Evolutionary conservation across 2,113 vertebrate genomes (phyloP), one percentile per base, ranked within the genome.

Genomic region (Struthio camelus): DNA sequence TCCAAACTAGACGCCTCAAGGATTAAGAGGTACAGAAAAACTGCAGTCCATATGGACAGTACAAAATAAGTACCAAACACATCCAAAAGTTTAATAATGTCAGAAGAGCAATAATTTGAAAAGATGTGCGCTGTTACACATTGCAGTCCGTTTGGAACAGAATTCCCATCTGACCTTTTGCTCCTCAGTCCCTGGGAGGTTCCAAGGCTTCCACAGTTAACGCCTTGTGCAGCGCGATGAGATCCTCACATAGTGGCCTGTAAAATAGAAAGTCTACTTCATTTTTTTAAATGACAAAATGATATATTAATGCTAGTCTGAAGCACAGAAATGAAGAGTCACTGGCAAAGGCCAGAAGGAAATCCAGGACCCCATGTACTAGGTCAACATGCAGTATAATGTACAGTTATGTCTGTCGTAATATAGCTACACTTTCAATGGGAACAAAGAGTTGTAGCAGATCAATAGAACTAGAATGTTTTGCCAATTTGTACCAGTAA

Each of bases 101-200:
- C 91, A 91, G 89, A 90, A 95, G 2, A 93, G 75, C 64, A 94
- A 54, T 89, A 89, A 85, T 91, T 80, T 80, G 36, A 95, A 87
- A 95, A 83, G 71, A 91, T 72, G 75, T 89, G 87, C 36, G 58
- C 85, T 93, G 76, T 94, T 94, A 90, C 44, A 88, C 91, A 96
- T 71, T 72, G 48, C 83, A 95, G 91, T n/a, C 58, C 62, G 9
- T 82, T 51, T 80, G 71, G 67, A 94, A 85, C 62, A 89, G 59
- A 88, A 90, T 46, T 64, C 44, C 58, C 82, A 28, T n/a, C 3
- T 10, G 24, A 44, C 20, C 79, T 36, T 40, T 87, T 82, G 80
- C 51, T 85, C 50, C 36, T 10, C 48, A 40, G 58, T 36, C 53
- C 32, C 48, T 88, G 75, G 54, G 90, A 85, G 24, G 38, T 61